Evolutionary conservation across 2,888 invertebrate genomes (phyloP).

Genomic region (Erannis defoliaria): DNA sequence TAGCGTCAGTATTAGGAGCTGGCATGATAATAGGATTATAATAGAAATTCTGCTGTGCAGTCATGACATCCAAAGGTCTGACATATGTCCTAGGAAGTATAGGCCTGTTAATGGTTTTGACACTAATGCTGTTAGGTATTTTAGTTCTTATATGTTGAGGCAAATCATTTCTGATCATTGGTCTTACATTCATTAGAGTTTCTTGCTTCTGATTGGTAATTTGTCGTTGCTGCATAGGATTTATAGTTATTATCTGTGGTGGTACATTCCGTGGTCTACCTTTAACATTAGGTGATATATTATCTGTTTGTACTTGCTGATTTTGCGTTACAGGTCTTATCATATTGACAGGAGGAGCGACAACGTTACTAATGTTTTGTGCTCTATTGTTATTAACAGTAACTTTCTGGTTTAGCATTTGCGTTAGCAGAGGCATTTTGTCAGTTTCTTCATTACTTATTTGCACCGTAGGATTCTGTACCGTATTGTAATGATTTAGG

Average conservation of each 20-base stretch:
- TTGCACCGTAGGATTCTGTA: conserved; percentile 41
- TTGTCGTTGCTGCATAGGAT: conserved; percentile 51
- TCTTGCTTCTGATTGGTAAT: conserved; percentile 33
- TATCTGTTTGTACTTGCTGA: conserved; percentile 46
- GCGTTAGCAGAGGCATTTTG: conserved; percentile 33
- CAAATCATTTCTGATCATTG: conserved; percentile 28
- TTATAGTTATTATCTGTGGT: conserved; percentile 55
- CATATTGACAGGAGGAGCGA: conserved; percentile 24
- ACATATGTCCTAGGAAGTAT: conserved; percentile 66
- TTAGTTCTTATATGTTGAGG: conserved; percentile 43
- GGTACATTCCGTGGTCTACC: conserved; percentile 34
- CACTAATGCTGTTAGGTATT: conserved; percentile 47
- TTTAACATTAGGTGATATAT: conserved; percentile 30
- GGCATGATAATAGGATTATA: conserved; percentile 11
- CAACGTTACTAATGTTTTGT: conserved; percentile 6
- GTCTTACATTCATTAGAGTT: conserved; percentile 31
- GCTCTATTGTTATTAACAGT: conserved; percentile 10
- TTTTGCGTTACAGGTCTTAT: conserved; percentile 32
- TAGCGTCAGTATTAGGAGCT: conserved; percentile 21
- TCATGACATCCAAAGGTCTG: conserved; percentile 40
- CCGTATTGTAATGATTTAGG: conserved; percentile 43
- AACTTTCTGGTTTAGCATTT: conserved; percentile 35
- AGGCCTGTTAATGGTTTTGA: conserved; percentile 59
- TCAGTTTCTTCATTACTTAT: conserved; percentile 25
- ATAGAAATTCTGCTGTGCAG: conserved; percentile 24